Evolutionary conservation across 2,797 vertebrate genomes (phyloP).

Genomic region (Stomatorhinus walkeri): DNA sequence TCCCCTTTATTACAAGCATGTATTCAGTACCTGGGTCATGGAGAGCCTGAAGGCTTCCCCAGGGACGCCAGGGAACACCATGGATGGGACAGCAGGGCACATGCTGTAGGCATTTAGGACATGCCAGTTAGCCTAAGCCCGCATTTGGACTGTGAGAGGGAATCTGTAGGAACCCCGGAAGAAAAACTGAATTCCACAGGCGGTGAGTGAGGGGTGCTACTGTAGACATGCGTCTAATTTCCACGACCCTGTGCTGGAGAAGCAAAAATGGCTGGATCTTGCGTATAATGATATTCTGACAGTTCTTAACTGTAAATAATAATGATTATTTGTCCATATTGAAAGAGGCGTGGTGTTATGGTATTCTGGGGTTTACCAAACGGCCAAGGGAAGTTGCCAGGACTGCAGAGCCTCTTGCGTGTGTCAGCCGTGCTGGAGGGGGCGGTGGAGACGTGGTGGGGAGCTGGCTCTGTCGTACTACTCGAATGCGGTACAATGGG

Average conservation of each 20-base stretch:
- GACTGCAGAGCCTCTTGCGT: neutral
- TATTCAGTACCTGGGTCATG: neutral
- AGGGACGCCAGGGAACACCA: neutral
- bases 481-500: neutral
- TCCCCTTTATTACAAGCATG: neutral
- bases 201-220: neutral
- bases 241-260: neutral
- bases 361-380: neutral
- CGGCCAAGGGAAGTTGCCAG: neutral
- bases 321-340: conserved; percentile 4
- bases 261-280: neutral
- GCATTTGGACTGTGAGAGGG: neutral
- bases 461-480: neutral
- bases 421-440: neutral
- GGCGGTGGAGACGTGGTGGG: neutral
- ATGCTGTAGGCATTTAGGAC: neutral
- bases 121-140: neutral
- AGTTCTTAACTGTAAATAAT: neutral
- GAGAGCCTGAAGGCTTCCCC: neutral
- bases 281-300: neutral
- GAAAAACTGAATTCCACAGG: neutral
- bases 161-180: neutral
- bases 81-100: neutral
- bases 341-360: neutral
- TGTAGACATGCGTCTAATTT: neutral